phyloP scores from a whole-genome alignment of 2,888 invertebrate genomes.

The Lamellibrachia columna region DNA sequence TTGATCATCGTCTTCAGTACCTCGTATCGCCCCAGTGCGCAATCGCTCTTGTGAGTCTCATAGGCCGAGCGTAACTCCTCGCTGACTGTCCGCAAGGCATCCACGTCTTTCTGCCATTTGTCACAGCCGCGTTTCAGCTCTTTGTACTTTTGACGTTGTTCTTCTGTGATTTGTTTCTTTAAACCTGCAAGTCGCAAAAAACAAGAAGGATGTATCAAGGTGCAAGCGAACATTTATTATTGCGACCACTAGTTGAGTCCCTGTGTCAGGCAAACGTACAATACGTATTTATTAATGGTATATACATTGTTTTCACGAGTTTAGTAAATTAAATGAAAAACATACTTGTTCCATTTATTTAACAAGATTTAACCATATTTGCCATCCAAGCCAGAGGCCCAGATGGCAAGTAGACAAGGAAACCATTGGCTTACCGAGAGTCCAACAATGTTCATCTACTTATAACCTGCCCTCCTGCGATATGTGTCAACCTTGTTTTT shows the following conservation, averaged over 20 bases:
- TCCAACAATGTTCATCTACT: too few species aligned
- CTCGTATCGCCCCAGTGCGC: constrained; percentile 40
- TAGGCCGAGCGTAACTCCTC: neutral
- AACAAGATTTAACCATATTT: neutral
- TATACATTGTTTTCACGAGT: neutral
- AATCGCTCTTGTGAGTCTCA: constrained; percentile 34
- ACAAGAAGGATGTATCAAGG: neutral
- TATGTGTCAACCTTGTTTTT: too few species aligned
- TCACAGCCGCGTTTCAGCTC: neutral
- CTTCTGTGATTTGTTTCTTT: neutral
- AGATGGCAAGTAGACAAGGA: too few species aligned
- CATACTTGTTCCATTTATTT: neutral
- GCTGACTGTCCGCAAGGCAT: neutral
- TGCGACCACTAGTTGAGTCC: neutral
- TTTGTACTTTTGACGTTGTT: neutral
- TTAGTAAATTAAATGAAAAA: neutral
- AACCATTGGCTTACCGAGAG: too few species aligned
- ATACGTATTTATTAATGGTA: neutral
- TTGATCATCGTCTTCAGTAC: constrained; percentile 41
- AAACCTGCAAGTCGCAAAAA: neutral
- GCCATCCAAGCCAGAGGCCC: too few species aligned
- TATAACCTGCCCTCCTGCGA: too few species aligned
- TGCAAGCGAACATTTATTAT: neutral
- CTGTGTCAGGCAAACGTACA: neutral
- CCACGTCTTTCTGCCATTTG: constrained; percentile 2